These are phyloP conservation scores for Serilophus lunatus DNA, from an alignment of 2,113 vertebrate genomes.

Conservation along the genomic window DNA sequence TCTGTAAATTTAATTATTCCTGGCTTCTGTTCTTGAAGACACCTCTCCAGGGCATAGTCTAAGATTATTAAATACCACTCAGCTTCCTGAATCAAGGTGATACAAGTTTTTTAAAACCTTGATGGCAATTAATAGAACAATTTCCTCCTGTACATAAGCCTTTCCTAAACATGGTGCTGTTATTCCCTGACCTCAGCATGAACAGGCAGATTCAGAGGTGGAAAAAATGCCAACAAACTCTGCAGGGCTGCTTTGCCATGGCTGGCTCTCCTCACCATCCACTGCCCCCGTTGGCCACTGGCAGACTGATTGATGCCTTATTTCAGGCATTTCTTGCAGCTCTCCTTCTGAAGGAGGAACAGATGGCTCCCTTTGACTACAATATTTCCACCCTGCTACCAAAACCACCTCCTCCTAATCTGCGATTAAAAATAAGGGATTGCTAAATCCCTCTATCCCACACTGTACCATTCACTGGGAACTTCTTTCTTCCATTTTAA, in stretches of 20 bases:
- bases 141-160: not conserved
- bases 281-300: not conserved
- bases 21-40: conserved; percentile 30
- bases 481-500: not conserved
- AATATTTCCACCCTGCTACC: not conserved
- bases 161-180: not conserved
- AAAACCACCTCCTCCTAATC: conserved; percentile 5
- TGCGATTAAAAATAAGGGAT: not conserved
- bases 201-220: not conserved
- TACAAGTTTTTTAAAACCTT: not conserved
- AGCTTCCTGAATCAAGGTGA: not conserved
- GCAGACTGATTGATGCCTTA: conserved; percentile 1
- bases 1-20: conserved; percentile 56
- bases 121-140: not conserved
- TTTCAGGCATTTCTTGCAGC: not conserved
- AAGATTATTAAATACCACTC: not conserved
- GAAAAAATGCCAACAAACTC: conserved; percentile 5
- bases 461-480: not conserved
- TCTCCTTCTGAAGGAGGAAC: not conserved
- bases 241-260: not conserved
- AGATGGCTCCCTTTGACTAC: not conserved
- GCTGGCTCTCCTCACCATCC: not conserved
- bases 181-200: not conserved
- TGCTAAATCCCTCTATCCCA: not conserved
- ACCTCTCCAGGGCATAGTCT: conserved; percentile 15